These are phyloP conservation scores for Papilio machaon DNA, from an alignment of 1,140 invertebrate species.

Conservation along the genomic window DNA sequence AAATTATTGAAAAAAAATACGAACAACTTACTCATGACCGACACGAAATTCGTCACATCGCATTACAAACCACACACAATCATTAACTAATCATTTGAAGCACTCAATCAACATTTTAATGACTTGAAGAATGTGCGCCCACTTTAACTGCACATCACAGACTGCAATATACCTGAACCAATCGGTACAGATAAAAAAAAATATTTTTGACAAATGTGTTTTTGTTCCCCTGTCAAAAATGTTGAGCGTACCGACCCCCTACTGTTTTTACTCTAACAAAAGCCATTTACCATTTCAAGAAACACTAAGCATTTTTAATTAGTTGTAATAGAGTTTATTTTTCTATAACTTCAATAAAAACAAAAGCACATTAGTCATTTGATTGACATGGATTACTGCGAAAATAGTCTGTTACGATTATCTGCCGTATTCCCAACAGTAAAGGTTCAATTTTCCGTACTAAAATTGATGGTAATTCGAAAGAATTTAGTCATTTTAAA, in stretches of 20 bases:
- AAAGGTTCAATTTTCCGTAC: slow-evolving; percentile 46
- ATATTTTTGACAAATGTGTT: slow-evolving; percentile 63
- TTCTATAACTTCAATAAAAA: neutral
- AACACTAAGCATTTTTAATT: slow-evolving; percentile 1
- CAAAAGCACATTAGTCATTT: slow-evolving; percentile 33
- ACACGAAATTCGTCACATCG: neutral
- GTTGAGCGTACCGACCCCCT: slow-evolving; percentile 49
- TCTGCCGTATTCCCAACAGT: slow-evolving; percentile 29
- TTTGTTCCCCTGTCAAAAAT: slow-evolving; percentile 57
- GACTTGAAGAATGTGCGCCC: slow-evolving; percentile 46
- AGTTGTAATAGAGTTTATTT: slow-evolving; percentile 24
- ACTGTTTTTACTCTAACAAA: slow-evolving; percentile 41
- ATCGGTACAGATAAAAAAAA: slow-evolving; percentile 60
- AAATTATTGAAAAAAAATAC: neutral
- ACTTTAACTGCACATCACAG: slow-evolving; percentile 47
- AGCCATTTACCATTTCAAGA: slow-evolving; percentile 18
- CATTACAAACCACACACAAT: slow-evolving; percentile 25
- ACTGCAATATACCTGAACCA: slow-evolving; percentile 51
- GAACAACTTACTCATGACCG: neutral
- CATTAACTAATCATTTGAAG: slow-evolving; percentile 29
- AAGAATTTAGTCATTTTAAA: slow-evolving; percentile 69
- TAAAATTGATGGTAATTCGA: slow-evolving; percentile 26
- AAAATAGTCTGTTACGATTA: slow-evolving; percentile 18
- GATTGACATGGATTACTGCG: slow-evolving; percentile 29
- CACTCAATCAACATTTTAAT: slow-evolving; percentile 41